These are phyloP conservation scores for Sphinx pinastri DNA, from an alignment of 2,888 invertebrate species.

Conservation along the genomic window DNA sequence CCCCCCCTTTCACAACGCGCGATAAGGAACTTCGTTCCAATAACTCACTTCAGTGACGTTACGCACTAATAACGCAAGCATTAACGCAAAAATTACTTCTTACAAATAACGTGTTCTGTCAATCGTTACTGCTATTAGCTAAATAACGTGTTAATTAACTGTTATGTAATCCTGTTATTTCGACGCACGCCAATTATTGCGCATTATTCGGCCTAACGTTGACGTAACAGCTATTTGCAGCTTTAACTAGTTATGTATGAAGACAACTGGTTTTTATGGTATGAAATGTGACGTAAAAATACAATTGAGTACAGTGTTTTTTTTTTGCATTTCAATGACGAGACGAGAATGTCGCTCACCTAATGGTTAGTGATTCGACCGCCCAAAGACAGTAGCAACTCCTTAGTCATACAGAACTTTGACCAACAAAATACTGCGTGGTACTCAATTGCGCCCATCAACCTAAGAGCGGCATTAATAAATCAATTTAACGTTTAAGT, in stretches of 20 bases:
- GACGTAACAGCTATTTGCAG: background rate
- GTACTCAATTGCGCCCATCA: too few relatives aligned
- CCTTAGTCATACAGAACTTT: too few relatives aligned
- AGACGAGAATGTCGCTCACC: too few relatives aligned
- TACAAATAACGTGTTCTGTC: background rate
- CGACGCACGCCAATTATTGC: background rate
- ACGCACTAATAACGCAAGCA: background rate
- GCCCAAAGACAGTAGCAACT: too few relatives aligned
- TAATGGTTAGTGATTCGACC: too few relatives aligned
- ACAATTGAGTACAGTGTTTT: too few relatives aligned
- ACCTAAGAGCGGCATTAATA: too few relatives aligned
- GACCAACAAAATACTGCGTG: too few relatives aligned
- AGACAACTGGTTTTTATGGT: background rate
- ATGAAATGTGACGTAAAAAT: background rate
- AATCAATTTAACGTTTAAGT: too few relatives aligned
- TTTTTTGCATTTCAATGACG: too few relatives aligned
- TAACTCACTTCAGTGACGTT: background rate
- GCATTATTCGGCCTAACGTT: conserved; percentile 2
- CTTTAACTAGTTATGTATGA: background rate
- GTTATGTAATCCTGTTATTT: conserved; percentile 27
- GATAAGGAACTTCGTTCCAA: too few relatives aligned
- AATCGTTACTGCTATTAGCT: conserved; percentile 25
- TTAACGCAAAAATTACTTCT: background rate
- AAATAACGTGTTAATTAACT: conserved; percentile 34
- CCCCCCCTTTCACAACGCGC: too few relatives aligned